phyloP scores from a whole-genome alignment of 2,113 vertebrate genomes.

The Glareola pratincola region DNA sequence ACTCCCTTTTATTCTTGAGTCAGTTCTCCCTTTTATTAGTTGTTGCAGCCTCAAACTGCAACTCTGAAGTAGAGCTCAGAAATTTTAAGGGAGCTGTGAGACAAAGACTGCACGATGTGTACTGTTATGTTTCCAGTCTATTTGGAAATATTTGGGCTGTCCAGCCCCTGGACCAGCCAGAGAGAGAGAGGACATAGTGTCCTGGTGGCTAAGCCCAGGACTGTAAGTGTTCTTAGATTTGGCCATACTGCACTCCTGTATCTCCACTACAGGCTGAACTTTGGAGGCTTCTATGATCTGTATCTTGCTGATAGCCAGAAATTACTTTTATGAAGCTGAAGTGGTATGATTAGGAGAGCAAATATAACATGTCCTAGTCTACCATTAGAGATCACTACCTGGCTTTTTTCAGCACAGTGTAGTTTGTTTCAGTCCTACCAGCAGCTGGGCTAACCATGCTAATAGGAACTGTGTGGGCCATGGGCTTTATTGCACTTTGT shows the following conservation, averaged over 20 bases:
- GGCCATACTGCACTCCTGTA: rapidly evolving
- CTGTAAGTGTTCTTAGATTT: neutral
- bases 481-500: neutral
- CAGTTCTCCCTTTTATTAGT: neutral
- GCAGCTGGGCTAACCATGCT: rapidly evolving
- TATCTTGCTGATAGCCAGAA: neutral
- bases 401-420: neutral
- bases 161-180: neutral
- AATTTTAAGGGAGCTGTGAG: neutral
- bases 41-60: neutral
- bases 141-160: neutral
- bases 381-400: neutral
- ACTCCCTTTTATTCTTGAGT: neutral
- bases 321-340: neutral
- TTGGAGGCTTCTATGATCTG: neutral
- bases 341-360: neutral
- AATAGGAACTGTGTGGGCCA: rapidly evolving
- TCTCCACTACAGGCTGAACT: neutral
- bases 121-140: neutral
- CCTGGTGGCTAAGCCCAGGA: neutral
- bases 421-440: neutral
- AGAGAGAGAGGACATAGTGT: neutral
- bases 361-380: neutral
- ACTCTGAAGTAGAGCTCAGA: neutral
- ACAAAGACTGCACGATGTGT: neutral